Percentiles rank a stretch among this genome's conserved stretches.
phyloP scores from a whole-genome alignment of 2,797 vertebrate genomes.

The Ceyx erithaca region DNA sequence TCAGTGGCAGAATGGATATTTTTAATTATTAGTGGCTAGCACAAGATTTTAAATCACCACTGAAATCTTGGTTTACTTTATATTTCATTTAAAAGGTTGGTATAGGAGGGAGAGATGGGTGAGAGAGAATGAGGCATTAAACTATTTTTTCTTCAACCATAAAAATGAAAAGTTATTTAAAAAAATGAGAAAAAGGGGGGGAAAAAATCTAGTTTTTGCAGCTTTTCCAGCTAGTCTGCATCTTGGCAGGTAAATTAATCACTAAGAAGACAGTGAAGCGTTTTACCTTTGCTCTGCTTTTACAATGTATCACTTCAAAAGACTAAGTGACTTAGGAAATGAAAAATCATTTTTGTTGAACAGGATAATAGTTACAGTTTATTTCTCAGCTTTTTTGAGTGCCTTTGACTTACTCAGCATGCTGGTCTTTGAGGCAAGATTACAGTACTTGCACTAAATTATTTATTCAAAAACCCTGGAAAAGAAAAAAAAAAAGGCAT shows the following conservation, averaged over 20 bases:
- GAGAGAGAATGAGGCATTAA: not conserved
- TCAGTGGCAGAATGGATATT: not conserved
- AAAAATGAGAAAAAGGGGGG: not conserved
- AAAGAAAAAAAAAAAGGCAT: fast-evolving
- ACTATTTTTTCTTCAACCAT: not conserved
- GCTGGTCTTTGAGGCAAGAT: not conserved
- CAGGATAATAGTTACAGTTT: not conserved
- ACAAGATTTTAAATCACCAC: not conserved
- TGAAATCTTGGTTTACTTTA: not conserved
- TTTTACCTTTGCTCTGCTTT: conserved; percentile 15
- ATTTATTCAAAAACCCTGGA: not conserved
- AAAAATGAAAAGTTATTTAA: not conserved
- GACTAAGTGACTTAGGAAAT: not conserved
- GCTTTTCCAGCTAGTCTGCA: conserved; percentile 12
- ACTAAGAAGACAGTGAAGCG: not conserved
- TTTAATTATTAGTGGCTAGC: not conserved
- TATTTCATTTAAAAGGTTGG: not conserved
- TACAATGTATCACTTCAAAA: not conserved
- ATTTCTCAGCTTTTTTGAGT: not conserved
- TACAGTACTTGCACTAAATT: not conserved
- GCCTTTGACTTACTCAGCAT: not conserved
- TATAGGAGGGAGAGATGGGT: not conserved
- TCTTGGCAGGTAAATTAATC: not conserved
- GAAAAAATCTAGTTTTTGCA: not conserved
- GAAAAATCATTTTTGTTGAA: not conserved